A percentile compares a stretch with the other conserved stretches of the same genome.
Conservation (phyloP, 2,888 invertebrate species). For the Apotomis capreana region DNA sequence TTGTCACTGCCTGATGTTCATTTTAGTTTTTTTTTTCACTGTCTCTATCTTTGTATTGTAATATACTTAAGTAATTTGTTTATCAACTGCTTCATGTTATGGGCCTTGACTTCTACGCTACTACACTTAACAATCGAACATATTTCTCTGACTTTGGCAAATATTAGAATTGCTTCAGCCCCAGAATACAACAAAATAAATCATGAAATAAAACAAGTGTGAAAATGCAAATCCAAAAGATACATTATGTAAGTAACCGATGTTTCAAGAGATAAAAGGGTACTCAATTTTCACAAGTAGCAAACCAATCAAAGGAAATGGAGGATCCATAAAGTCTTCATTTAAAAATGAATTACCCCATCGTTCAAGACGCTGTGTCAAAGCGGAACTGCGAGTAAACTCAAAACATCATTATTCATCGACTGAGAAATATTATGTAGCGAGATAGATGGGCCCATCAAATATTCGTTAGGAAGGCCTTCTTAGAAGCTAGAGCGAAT, state of each 20-base stretch:
- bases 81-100: too few species aligned
- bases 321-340: conserved; percentile 20
- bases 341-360: conserved; percentile 32
- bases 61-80: too few species aligned
- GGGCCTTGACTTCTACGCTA: too few species aligned
- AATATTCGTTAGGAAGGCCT: conserved; percentile 54
- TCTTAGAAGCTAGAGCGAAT: conserved; percentile 17
- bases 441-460: conserved; percentile 68
- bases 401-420: conserved; percentile 73
- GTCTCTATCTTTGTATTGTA: too few species aligned
- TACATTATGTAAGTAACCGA: background rate
- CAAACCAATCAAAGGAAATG: conserved; percentile 21
- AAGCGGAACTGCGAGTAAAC: conserved; percentile 58
- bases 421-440: conserved; percentile 66
- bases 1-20: too few species aligned
- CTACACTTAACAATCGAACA: too few species aligned
- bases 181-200: too few species aligned
- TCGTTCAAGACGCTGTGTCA: conserved; percentile 28
- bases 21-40: too few species aligned
- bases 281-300: conserved; percentile 7
- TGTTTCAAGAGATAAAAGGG: conserved; percentile 1
- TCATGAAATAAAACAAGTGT: too few species aligned
- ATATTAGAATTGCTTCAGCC: too few species aligned
- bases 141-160: too few species aligned
- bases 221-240: too few species aligned